These are phyloP conservation scores for Agonopterix subpropinquella DNA, from an alignment of 2,888 invertebrate genomes.

Conservation along the genomic window DNA sequence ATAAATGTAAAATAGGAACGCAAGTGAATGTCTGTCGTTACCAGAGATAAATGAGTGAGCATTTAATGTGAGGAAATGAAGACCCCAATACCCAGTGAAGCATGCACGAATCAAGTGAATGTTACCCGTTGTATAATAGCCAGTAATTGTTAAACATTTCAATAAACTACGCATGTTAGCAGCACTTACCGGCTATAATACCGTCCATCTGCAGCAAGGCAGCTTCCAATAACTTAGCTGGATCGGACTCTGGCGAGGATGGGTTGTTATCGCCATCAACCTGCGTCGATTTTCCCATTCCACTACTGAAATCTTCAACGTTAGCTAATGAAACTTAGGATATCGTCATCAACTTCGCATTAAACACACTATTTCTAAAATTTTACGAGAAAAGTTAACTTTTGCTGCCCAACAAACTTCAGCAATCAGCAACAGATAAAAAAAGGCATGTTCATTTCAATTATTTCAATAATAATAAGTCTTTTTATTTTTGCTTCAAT, in stretches of 20 bases:
- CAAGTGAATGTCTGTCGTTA: slow-evolving; percentile 2
- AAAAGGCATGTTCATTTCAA: neutral
- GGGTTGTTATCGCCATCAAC: slow-evolving; percentile 70
- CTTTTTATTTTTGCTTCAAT: neutral
- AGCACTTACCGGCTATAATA: slow-evolving; percentile 84
- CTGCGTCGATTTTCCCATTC: slow-evolving; percentile 65
- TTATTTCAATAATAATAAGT: neutral
- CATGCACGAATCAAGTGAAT: slow-evolving; percentile 22
- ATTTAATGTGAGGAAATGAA: slow-evolving; percentile 17
- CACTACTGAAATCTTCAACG: slow-evolving; percentile 20
- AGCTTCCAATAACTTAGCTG: slow-evolving; percentile 89
- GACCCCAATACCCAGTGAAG: slow-evolving; percentile 39
- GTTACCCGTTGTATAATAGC: slow-evolving; percentile 1
- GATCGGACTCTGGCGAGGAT: slow-evolving; percentile 83
- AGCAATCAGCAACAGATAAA: slow-evolving; percentile 13
- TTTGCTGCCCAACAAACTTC: slow-evolving; percentile 55
- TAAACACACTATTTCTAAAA: slow-evolving; percentile 12
- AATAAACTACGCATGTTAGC: neutral
- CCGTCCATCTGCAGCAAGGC: slow-evolving; percentile 93
- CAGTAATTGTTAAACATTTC: neutral
- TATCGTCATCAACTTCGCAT: slow-evolving; percentile 8
- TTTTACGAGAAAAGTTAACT: slow-evolving; percentile 40
- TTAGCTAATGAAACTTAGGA: slow-evolving; percentile 5
- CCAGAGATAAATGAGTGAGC: slow-evolving; percentile 11
- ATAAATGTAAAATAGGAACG: neutral